These are phyloP conservation scores for Chelon auratus DNA, from an alignment of 2,797 vertebrate genomes.

Conservation along the genomic window DNA sequence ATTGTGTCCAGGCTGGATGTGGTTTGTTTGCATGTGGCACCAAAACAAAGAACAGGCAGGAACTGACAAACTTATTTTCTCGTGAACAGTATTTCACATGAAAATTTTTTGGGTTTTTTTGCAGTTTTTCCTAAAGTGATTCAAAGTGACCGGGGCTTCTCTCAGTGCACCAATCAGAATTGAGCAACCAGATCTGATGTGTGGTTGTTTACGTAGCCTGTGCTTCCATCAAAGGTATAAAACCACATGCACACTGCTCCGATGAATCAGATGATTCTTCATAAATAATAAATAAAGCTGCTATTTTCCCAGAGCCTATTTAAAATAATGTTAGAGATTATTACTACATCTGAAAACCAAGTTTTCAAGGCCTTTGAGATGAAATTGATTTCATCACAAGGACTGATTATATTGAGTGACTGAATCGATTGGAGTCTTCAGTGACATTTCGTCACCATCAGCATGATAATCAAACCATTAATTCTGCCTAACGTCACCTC, in stretches of 20 bases:
- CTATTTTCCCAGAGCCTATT: too few species aligned
- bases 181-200: background rate
- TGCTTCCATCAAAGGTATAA: slow-evolving; percentile 4
- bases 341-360: background rate
- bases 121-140: too few species aligned
- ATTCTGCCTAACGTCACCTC: slow-evolving; percentile 6
- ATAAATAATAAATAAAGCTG: background rate
- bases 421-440: slow-evolving; percentile 14
- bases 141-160: background rate
- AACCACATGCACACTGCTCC: background rate
- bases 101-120: too few species aligned
- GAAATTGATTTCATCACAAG: background rate
- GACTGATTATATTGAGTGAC: slow-evolving; percentile 2
- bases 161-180: background rate
- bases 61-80: too few species aligned
- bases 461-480: slow-evolving; percentile 19
- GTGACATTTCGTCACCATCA: slow-evolving; percentile 23
- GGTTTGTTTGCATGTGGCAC: too few species aligned
- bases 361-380: background rate
- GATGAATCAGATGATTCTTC: background rate
- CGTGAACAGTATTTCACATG: too few species aligned
- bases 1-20: too few species aligned
- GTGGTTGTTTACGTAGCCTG: background rate
- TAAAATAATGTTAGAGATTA: background rate
- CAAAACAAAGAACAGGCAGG: too few species aligned